Percentiles rank a stretch among this genome's conserved stretches.
phyloP scores from a whole-genome alignment of 2,888 invertebrate species.

The Leucozona laternaria region DNA sequence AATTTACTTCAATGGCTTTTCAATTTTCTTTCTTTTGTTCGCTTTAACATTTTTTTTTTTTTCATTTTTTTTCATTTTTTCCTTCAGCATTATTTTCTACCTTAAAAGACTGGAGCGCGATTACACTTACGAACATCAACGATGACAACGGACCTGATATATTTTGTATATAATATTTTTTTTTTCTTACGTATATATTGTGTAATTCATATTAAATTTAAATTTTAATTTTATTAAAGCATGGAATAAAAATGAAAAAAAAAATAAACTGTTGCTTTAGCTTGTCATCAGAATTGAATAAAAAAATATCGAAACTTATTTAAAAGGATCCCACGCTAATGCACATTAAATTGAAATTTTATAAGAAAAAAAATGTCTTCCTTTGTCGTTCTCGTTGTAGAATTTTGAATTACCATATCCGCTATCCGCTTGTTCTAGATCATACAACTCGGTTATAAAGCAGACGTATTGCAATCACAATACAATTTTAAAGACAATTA shows the following conservation, averaged over 20 bases:
- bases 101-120: constrained; percentile 48
- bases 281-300: constrained; percentile 29
- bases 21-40: constrained; percentile 4
- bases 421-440: constrained; percentile 22
- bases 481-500: too few relatives aligned
- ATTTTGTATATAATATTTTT: not conserved
- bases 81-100: constrained; percentile 77
- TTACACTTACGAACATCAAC: constrained; percentile 17
- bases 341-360: constrained; percentile 70
- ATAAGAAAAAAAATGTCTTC: constrained; percentile 13
- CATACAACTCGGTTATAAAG: not conserved
- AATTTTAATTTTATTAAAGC: constrained; percentile 65
- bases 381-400: not conserved
- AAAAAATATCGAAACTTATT: constrained; percentile 39
- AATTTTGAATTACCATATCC: constrained; percentile 57
- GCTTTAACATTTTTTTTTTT: not conserved
- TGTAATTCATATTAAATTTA: constrained; percentile 43
- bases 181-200: constrained; percentile 10
- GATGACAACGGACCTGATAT: constrained; percentile 19
- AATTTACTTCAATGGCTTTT: constrained; percentile 52
- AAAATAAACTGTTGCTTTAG: not conserved
- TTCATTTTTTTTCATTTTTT: not conserved
- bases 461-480: not conserved
- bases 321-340: constrained; percentile 50
- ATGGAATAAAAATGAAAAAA: constrained; percentile 35